Base-by-base conservation (phyloP, 2,888 invertebrate species). In the Myopa tessellatipennis region DNA sequence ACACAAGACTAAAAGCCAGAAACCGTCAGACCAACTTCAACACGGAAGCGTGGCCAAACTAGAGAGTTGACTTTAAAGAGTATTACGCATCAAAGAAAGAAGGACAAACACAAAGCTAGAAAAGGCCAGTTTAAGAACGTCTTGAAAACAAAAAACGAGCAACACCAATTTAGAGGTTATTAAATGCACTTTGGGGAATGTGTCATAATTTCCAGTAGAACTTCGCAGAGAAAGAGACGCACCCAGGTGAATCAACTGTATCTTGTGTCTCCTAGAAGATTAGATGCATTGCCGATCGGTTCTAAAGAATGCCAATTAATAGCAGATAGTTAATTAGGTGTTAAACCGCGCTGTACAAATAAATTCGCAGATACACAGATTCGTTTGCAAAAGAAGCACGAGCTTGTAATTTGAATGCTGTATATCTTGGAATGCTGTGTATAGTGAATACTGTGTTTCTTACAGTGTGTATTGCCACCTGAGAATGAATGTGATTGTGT, bases 291-390 rank as follows among this genome's bases (percentile, higher is more conserved):
- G 10, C 18, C 50, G 45, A 45, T 45, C 45, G 45, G 45, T 45
- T 10, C 10, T 10, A 14, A 4, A 50, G 69, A n/a, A 6, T 36
- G 70, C 52, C 26, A 16, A 34, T 70, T 55, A 70, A 70, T 68
- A 58, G 45, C 45, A 45, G 10, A 75, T 60, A 40, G 14, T 69
- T 69, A 60, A 75, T 68, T 75, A 69, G 68, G 75, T 69, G 75
- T 50, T 69, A 69, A 75, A 16, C 60, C 60, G 40, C 60, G 5
- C 8, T 36, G 52, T 40, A 38, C 40, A 58, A 58, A 58, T 58
- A 34, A 72, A 58, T 58, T 72, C 71, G 55, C 40, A 68, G 50
- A 68, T 50, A 68, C 68, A 18, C 36, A 1, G 45, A 45, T 45
- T 45, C 45, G 6, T 3, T 10, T 6, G 45, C 45, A 10, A 6